Percentiles rank a stretch among this genome's conserved stretches.
Evolutionary conservation across 2,888 invertebrate genomes (phyloP).

Genomic region (Mesopsocus fuscifrons): DNA sequence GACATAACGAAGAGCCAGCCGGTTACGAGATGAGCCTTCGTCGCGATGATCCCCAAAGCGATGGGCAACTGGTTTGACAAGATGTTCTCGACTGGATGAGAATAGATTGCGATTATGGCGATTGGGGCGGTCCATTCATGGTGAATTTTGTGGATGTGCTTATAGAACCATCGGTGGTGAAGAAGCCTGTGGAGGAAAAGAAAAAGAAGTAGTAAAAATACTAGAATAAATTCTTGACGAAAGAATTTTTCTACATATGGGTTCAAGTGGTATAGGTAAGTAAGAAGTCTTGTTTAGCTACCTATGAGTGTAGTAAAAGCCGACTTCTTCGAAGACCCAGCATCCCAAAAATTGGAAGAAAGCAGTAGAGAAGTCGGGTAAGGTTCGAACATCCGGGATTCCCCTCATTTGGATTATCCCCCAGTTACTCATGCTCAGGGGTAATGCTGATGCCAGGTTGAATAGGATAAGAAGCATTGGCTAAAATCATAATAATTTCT

Average conservation of each 20-base stretch:
- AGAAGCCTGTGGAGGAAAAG: conserved; percentile 34
- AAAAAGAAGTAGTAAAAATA: conserved; percentile 1
- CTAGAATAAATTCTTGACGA: too few species aligned
- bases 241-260: too few species aligned
- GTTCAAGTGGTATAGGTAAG: too few species aligned
- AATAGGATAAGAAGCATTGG: too few species aligned
- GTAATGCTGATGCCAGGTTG: too few species aligned
- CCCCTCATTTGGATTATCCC: conserved; percentile 24
- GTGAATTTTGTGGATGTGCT: conserved; percentile 66
- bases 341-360: conserved; percentile 25
- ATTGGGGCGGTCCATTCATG: conserved; percentile 81
- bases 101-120: conserved; percentile 58
- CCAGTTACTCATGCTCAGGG: too few species aligned
- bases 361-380: conserved; percentile 27
- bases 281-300: too few species aligned
- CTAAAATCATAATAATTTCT: too few species aligned
- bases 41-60: conserved; percentile 47
- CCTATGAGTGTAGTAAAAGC: conserved; percentile 34
- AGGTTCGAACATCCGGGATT: conserved; percentile 19
- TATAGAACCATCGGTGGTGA: conserved; percentile 54
- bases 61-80: conserved; percentile 60
- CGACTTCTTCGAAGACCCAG: conserved; percentile 28
- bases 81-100: conserved; percentile 59
- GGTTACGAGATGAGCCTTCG: conserved; percentile 58
- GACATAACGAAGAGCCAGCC: conserved; percentile 61